A percentile compares a stretch with the other conserved stretches of the same genome.
Evolutionary conservation across 1,140 invertebrate species (phyloP).

Genomic region (Choristoneura fumiferana): DNA sequence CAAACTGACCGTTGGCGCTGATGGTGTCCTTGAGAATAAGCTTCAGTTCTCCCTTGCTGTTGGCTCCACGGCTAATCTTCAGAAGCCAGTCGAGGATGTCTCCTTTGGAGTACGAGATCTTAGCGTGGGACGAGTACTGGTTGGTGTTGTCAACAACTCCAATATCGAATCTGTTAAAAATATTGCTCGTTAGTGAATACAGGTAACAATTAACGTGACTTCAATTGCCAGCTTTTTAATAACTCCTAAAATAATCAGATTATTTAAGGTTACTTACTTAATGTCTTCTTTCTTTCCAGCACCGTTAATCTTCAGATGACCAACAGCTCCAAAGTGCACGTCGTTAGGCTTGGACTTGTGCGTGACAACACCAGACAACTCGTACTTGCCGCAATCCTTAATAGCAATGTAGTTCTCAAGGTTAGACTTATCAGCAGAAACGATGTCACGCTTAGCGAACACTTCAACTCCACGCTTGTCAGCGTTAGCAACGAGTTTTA

Average conservation of each 20-base stretch:
- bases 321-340: constrained; percentile 76
- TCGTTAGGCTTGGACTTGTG: constrained; percentile 78
- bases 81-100: constrained; percentile 78
- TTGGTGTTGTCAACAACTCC: constrained; percentile 73
- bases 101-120: constrained; percentile 71
- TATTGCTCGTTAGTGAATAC: constrained; percentile 7
- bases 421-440: constrained; percentile 80
- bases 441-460: constrained; percentile 77
- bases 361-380: constrained; percentile 79
- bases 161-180: constrained; percentile 73
- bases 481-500: constrained; percentile 78
- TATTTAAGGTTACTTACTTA: constrained; percentile 69
- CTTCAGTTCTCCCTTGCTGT: constrained; percentile 73
- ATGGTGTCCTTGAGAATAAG: constrained; percentile 78
- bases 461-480: constrained; percentile 80
- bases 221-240: too few species aligned
- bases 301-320: constrained; percentile 58
- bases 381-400: constrained; percentile 81
- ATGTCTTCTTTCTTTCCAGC: constrained; percentile 75
- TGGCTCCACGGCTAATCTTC: constrained; percentile 64
- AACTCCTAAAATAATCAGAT: too few species aligned
- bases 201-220: constrained; percentile 5
- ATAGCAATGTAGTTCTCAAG: constrained; percentile 80
- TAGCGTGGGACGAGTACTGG: constrained; percentile 75
- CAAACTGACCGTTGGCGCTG: constrained; percentile 78